Conservation (phyloP, 2,797 vertebrate species). For the Chiloscyllium punctatum region DNA sequence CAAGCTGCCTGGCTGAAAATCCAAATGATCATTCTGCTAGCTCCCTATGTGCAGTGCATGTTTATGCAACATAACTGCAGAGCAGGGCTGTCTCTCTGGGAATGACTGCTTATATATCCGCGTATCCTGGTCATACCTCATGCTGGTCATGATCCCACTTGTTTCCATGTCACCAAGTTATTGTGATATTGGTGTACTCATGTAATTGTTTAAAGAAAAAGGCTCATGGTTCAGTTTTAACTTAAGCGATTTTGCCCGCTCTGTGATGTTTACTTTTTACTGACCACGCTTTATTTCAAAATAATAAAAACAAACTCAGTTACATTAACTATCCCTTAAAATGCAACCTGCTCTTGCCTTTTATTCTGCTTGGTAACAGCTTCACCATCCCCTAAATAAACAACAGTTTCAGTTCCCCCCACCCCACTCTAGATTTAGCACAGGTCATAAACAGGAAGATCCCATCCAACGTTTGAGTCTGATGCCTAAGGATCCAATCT, state of each 20-base stretch:
- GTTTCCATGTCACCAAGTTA: neutral
- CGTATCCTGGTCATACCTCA: neutral
- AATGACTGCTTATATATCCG: neutral
- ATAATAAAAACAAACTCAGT: neutral
- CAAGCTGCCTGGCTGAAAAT: neutral
- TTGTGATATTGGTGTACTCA: constrained; percentile 27
- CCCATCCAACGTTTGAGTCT: neutral
- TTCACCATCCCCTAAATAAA: neutral
- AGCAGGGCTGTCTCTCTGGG: neutral
- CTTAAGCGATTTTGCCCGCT: neutral
- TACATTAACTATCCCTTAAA: neutral
- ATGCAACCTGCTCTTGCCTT: neutral
- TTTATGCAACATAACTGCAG: neutral
- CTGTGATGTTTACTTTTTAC: constrained; percentile 32
- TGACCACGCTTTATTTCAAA: constrained; percentile 15
- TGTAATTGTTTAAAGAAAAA: constrained; percentile 6
- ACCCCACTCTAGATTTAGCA: neutral
- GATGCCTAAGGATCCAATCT: neutral
- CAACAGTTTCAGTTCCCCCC: neutral
- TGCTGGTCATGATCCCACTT: constrained; percentile 10
- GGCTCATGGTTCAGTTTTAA: constrained; percentile 23
- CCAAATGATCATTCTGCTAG: neutral
- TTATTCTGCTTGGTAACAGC: neutral
- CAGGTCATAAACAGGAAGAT: too few relatives aligned
- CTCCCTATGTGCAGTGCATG: neutral